These are phyloP conservation scores for Sebastes schlegelii DNA, from an alignment of 2,113 vertebrate species.

Conservation along the genomic window DNA sequence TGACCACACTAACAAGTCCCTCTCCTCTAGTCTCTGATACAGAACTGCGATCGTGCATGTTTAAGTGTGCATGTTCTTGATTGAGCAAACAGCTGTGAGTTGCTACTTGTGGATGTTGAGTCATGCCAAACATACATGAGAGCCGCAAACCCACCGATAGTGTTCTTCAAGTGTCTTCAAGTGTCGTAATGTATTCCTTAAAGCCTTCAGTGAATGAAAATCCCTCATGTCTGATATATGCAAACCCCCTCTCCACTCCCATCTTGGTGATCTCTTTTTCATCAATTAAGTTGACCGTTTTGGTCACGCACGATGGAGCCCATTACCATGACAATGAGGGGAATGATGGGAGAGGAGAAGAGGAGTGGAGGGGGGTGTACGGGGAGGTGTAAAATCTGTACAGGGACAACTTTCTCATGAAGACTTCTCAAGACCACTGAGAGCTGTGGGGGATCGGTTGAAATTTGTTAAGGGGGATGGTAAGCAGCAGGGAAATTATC, in stretches of 20 bases:
- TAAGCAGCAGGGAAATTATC: slow-evolving; percentile 20
- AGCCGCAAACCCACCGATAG: not conserved
- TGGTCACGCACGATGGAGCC: slow-evolving; percentile 60
- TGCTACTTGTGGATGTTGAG: not conserved
- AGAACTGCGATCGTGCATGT: not conserved
- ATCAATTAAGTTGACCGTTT: slow-evolving; percentile 72
- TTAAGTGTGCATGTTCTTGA: not conserved
- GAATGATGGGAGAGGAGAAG: slow-evolving; percentile 40
- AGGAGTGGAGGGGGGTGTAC: not conserved
- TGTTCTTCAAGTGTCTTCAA: slow-evolving; percentile 6
- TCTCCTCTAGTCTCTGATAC: not conserved
- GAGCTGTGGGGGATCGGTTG: slow-evolving; percentile 12
- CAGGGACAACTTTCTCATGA: slow-evolving; percentile 62
- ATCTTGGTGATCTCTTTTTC: slow-evolving; percentile 61
- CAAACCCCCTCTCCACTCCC: slow-evolving; percentile 40
- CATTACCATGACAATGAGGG: slow-evolving; percentile 76
- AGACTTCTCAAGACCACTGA: not conserved
- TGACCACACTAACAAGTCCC: not conserved
- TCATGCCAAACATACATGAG: not conserved
- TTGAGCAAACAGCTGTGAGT: not conserved
- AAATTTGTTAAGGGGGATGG: slow-evolving; percentile 38
- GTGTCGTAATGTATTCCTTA: slow-evolving; percentile 32
- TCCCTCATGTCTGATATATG: slow-evolving; percentile 58
- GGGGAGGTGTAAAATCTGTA: slow-evolving; percentile 39
- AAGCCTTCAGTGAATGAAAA: slow-evolving; percentile 38